phyloP scores from a whole-genome alignment of 1,140 invertebrate genomes.

The Globodera rostochiensis region DNA sequence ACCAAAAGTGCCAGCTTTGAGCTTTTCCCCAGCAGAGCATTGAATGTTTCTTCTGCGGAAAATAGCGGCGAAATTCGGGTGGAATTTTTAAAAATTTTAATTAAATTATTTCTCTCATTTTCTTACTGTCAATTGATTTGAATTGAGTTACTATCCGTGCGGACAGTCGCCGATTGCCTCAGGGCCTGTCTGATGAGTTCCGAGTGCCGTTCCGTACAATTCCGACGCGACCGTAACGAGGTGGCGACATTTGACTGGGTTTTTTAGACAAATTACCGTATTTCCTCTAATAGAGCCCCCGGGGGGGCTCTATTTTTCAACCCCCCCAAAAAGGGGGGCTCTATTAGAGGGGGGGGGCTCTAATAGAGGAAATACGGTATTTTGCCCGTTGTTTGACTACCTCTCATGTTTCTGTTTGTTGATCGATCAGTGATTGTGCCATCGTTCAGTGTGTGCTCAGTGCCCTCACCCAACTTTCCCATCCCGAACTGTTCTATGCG shows the following conservation, averaged over 20 bases:
- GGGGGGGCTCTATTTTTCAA: too few relatives aligned
- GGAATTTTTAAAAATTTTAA: background rate
- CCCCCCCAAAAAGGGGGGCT: too few relatives aligned
- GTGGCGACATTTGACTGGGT: constrained; percentile 14
- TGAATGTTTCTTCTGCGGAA: background rate
- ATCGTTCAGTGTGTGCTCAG: constrained; percentile 61
- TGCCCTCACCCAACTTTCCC: constrained; percentile 52
- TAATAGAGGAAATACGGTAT: too few relatives aligned
- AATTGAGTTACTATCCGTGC: background rate
- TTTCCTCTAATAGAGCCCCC: too few relatives aligned
- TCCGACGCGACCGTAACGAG: background rate
- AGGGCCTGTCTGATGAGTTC: background rate
- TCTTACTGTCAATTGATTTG: background rate
- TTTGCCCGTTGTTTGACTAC: too few relatives aligned
- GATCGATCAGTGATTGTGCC: background rate
- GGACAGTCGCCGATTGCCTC: background rate
- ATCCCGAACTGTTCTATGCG: constrained; percentile 55
- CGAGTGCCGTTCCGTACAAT: background rate
- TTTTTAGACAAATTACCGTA: too few relatives aligned
- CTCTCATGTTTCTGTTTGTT: too few relatives aligned
- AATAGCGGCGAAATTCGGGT: background rate
- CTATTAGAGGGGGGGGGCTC: too few relatives aligned
- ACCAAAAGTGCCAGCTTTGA: constrained; percentile 8
- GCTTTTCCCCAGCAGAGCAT: background rate
- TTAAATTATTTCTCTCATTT: too few relatives aligned